phyloP scores from a whole-genome alignment of 2,113 vertebrate species.

The Ancistrus triradiatus region DNA sequence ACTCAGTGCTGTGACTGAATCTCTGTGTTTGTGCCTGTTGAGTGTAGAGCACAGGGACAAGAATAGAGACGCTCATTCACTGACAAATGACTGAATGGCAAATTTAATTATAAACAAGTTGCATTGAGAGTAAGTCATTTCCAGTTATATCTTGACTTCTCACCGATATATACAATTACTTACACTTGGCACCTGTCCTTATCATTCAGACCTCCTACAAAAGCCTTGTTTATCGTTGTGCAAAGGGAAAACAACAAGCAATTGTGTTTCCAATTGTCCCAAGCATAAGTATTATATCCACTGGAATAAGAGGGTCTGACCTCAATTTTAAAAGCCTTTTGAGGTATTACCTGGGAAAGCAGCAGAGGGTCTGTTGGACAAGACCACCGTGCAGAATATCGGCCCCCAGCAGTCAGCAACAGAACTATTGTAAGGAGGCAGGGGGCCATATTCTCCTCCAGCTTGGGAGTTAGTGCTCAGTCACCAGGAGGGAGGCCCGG shows the following conservation, averaged over 20 bases:
- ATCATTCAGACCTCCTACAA: not conserved
- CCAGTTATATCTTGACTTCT: not conserved
- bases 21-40: conserved; percentile 25
- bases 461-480: conserved; percentile 43
- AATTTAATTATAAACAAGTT: too few relatives aligned
- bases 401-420: conserved; percentile 37
- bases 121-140: too few relatives aligned
- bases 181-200: conserved; percentile 1
- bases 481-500: conserved; percentile 39
- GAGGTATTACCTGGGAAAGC: conserved; percentile 47
- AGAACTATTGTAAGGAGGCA: conserved; percentile 34
- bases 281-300: conserved; percentile 29
- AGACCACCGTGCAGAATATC: conserved; percentile 46
- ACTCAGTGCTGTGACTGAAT: conserved; percentile 29
- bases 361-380: conserved; percentile 36
- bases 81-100: too few relatives aligned
- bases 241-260: conserved; percentile 28
- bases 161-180: not conserved
- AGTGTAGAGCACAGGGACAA: conserved; percentile 7
- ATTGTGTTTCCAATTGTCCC: conserved; percentile 23
- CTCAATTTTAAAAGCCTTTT: conserved; percentile 42
- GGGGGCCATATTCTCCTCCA: conserved; percentile 44
- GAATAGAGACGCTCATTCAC: too few relatives aligned
- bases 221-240: conserved; percentile 4
- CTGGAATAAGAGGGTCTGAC: conserved; percentile 31